phyloP scores from a whole-genome alignment of 1,140 invertebrate genomes.

The Reticulitermes speratus region DNA sequence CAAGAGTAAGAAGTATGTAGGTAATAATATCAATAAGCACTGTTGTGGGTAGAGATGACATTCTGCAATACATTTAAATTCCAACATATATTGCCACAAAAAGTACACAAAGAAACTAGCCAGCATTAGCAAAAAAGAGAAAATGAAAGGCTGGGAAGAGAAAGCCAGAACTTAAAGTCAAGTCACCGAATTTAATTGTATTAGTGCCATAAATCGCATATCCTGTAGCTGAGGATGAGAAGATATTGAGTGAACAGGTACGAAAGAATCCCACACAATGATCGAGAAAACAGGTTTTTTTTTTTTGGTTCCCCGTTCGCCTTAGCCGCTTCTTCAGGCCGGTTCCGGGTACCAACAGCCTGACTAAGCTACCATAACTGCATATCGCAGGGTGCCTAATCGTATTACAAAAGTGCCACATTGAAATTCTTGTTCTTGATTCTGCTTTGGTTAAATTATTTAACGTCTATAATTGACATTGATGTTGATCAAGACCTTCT shows the following conservation, averaged over 20 bases:
- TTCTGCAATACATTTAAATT: neutral
- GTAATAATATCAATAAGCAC: too few relatives aligned
- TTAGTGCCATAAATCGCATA: constrained; percentile 4
- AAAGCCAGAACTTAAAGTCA: neutral
- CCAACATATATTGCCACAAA: neutral
- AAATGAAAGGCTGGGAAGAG: neutral
- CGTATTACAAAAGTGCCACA: neutral
- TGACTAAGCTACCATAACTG: neutral
- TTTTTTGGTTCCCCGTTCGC: neutral
- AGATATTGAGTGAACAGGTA: neutral
- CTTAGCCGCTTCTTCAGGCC: neutral
- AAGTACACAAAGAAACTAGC: neutral
- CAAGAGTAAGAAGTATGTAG: too few relatives aligned
- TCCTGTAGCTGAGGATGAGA: neutral
- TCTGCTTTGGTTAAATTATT: too few relatives aligned
- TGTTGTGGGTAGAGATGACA: neutral
- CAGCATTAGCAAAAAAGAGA: neutral
- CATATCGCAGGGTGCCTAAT: neutral
- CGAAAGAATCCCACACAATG: neutral
- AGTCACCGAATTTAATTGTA: constrained; percentile 17
- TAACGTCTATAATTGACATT: too few relatives aligned
- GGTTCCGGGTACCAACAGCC: neutral
- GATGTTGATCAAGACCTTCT: too few relatives aligned
- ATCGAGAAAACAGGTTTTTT: neutral
- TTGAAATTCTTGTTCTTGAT: too few relatives aligned